Evolutionary conservation across 30 jellyfish, hydroid and myxozoan genomes (phyloP), one percentile per base, ranked within the genome.

Genomic region (Hydra vulgaris): DNA sequence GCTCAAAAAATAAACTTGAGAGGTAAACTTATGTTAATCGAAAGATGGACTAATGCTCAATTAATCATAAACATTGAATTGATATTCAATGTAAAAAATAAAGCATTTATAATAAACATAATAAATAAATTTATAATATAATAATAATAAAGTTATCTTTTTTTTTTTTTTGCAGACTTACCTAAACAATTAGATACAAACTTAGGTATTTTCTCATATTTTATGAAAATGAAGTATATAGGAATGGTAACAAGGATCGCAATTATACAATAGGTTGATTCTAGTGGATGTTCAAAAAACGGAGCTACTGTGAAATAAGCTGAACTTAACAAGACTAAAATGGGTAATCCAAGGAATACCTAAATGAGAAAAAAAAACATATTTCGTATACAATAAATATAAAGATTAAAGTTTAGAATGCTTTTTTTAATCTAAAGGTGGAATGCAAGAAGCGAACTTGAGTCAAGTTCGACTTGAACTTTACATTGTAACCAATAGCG

Each of bases 331-430:
- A 68, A 68, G 7, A 68, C 27, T 20, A 68, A 23, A 1, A 68
- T 23, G 7, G 75, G 75, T 8, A n/a, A 68, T 68, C 75, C 75
- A 68, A 68, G 7, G 75, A 68, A 68, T 1, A 68, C 75, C 75
- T 68, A 68, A n/a, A 23, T 15, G n/a, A 15, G n/a, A 56, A 56
- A 15, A 56, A 56, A 15, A 56, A 56, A 15, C 17, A 56, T 56
- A 56, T 15, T 56, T n/a, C 17, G 17, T 15, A 56, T 56, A 56
- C n/a, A n/a, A n/a, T n/a, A 68, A 23, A 23, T 68, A n/a, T 68
- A 15, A 68, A 23, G 25, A n/a, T 3, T 3, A 68, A 68, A 8
- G 7, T 68, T 68, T 68, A 3, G 7, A 68, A 40, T 12, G 5
- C 61, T 3, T 40, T 40, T 40, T 40, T 40, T 3, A 40, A 40